These are phyloP conservation scores for Oscheius sp. DNA, from an alignment of 2,888 invertebrate genomes.

Conservation along the genomic window DNA sequence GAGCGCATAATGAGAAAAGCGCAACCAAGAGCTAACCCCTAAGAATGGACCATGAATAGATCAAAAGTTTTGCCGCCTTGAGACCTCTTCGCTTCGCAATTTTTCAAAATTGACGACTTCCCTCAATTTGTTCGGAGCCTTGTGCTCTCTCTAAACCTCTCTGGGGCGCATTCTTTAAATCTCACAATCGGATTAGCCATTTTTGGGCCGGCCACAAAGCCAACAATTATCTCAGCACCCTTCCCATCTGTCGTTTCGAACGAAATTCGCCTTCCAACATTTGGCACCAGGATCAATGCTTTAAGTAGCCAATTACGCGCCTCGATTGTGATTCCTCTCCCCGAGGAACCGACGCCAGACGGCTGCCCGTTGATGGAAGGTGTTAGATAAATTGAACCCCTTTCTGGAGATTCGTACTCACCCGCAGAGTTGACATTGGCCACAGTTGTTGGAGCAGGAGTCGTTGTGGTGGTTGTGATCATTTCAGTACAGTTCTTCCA, in stretches of 20 bases:
- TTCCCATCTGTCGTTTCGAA: conserved; percentile 6
- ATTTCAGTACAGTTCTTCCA: conserved; percentile 47
- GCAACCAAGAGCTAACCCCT: not conserved
- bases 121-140: not conserved
- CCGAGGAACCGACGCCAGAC: conserved; percentile 10
- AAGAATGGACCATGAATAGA: not conserved
- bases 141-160: not conserved
- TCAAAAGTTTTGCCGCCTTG: not conserved
- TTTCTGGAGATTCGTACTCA: not conserved
- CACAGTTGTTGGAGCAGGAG: conserved; percentile 26
- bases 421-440: conserved; percentile 6
- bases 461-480: conserved; percentile 51
- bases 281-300: conserved; percentile 26
- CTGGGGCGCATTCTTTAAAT: not conserved
- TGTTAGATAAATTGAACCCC: conserved; percentile 4
- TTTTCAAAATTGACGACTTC: not conserved
- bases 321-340: conserved; percentile 18
- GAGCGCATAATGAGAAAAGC: conserved; percentile 9
- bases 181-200: not conserved
- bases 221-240: conserved; percentile 16
- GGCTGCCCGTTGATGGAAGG: conserved; percentile 11
- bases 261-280: conserved; percentile 12
- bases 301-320: conserved; percentile 32
- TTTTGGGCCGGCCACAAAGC: not conserved
- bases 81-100: not conserved